Evolutionary conservation across 1,140 invertebrate species (phyloP), one percentile per base, ranked within the genome.

Genomic region (Cotesia chilonis): DNA sequence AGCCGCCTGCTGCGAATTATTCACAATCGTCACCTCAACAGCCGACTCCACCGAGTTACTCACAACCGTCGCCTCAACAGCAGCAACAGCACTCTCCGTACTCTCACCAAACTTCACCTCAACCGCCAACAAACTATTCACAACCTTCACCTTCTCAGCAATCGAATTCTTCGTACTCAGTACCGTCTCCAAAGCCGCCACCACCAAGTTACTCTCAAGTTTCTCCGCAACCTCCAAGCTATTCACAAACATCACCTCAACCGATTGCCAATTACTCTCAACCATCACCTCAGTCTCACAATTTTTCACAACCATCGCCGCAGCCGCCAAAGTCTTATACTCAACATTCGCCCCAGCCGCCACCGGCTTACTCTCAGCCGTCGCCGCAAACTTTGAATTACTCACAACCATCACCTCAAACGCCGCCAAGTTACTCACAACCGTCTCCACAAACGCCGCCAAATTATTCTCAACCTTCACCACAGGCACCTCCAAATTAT

Each of bases 251-350:
- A 7, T 47, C 41, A 47, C 41, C 41, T 47, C 41, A 47, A 52
- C 80, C 79, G 3, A 72, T 38, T 12, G 70, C 76, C 6, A 67
- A 41, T 60, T 83, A 84, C 20, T 77, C 82, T 0, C 83, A 83
- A 52, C 74, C 80, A n/a, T 83, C 82, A 10, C 83, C 82, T 0
- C 83, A 83, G 4, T 74, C 79, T 4, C 73, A 81, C 4, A 81
- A 71, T 65, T 85, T 82, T 71, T 80, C 81, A 2, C 85, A 83
- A 71, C 74, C 82, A 0, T 80, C 82, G 12, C 80, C 83, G 0
- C 81, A 84, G 28, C 76, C 82, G 3, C 77, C 76, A 1, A 83
- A 75, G 70, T 84, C 80, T 38, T 76, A 79, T 7, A 79, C 79
- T 60, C 74, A 76, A 4, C 78, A 79, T 1, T 75, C 77, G 2